Base-by-base conservation (phyloP, 2,888 invertebrate genomes). In the Perdita meconis region DNA sequence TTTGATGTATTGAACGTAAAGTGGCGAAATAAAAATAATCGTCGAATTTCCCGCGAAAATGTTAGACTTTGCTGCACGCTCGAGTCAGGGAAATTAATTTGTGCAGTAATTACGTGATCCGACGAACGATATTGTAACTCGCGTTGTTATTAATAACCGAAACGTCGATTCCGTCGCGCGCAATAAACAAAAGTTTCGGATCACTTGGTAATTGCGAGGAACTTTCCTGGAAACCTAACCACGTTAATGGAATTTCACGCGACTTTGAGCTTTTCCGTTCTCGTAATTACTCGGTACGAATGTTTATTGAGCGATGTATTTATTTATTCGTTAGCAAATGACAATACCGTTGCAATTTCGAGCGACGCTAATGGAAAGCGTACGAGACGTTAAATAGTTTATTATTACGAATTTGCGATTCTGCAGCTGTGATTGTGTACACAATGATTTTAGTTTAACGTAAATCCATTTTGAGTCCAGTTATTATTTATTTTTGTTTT, bases 161-260 rank as follows among this genome's bases (percentile, higher is more conserved):
- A 68, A 68, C 16, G 60, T 72, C 69, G 53, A 68, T 53, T 55
- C 53, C 26, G 42, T 60, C 55, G 36, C 42, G 42, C 53, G 51
- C n/a, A n/a, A n/a, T n/a, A n/a, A 42, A 57, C 26, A 51, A 53
- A 74, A 70, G 57, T 74, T 70, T 64, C 51, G 56, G 0, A 64
- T 59, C 63, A 44, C 38, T 70, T 24, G 26, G 57, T 74, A 59
- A 70, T 74, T 63, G 74, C 57, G 16, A 50, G 26, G 24, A 63
- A 63, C 63, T 73, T 73, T 24, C 22, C 22, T n/a, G 24, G 38
- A n/a, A 55, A 34, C 40, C 42, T 19, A 34, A 42, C 56, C 34
- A 38, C 22, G 38, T 63, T 69, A 73, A 55, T 73, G 47, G 47
- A 79, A 80, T 66, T 64, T 22, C 16, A 19, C 22, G 34, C n/a